phyloP scores from a whole-genome alignment of 2,113 vertebrate genomes.

The Fregetta grallaria region DNA sequence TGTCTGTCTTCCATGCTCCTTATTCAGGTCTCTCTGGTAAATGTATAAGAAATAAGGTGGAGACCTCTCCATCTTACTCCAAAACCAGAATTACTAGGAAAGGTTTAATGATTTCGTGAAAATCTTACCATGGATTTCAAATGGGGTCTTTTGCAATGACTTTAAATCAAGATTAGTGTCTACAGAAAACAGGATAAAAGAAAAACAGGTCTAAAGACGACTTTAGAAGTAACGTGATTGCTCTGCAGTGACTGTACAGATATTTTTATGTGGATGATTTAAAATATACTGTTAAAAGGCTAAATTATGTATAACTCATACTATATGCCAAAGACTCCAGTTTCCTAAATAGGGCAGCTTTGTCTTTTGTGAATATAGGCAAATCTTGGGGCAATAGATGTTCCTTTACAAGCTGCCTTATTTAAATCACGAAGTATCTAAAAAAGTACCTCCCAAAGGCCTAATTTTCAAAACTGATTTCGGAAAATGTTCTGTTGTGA shows the following conservation, averaged over 20 bases:
- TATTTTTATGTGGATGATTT: neutral
- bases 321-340: neutral
- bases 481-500: conserved; percentile 35
- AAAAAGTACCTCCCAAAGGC: neutral
- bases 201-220: neutral
- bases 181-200: neutral
- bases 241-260: neutral
- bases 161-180: neutral
- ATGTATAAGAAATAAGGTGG: neutral
- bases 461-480: conserved; percentile 53
- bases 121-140: neutral
- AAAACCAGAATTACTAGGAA: neutral
- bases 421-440: conserved; percentile 12
- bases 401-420: conserved; percentile 37
- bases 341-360: neutral
- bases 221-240: neutral
- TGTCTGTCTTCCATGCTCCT: neutral
- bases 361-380: neutral
- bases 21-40: neutral
- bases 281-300: neutral
- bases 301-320: conserved; percentile 3
- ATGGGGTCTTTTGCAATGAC: fast-evolving
- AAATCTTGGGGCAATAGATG: conserved; percentile 25
- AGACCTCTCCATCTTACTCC: neutral
- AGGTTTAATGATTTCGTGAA: neutral